These are phyloP conservation scores for Cynaeus angustus DNA, from an alignment of 2,888 invertebrate species.

Conservation along the genomic window DNA sequence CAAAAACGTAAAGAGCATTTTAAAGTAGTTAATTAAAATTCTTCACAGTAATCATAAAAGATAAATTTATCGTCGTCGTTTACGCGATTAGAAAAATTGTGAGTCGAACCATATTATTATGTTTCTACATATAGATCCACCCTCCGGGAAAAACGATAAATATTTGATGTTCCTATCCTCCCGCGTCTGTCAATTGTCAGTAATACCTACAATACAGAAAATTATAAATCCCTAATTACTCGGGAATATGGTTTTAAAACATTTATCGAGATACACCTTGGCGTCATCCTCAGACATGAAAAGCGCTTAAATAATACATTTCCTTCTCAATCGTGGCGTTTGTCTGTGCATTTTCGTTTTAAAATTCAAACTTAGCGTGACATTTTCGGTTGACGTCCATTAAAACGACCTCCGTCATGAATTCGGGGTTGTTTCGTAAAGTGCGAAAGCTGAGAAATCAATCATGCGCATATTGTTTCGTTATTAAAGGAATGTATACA, in stretches of 20 bases:
- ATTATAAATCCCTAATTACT: constrained; percentile 1
- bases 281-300: constrained; percentile 9
- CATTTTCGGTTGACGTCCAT: constrained; percentile 2
- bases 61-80: background rate
- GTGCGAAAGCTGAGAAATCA: constrained; percentile 21
- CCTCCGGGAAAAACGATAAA: background rate
- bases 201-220: background rate
- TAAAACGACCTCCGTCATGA: constrained; percentile 4
- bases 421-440: background rate
- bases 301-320: constrained; percentile 4
- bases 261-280: background rate
- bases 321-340: background rate
- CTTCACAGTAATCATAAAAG: background rate
- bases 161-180: constrained; percentile 4
- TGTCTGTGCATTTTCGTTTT: constrained; percentile 2
- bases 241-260: background rate
- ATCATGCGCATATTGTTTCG: constrained; percentile 21
- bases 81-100: background rate
- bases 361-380: constrained; percentile 7
- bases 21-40: background rate
- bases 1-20: too few species aligned
- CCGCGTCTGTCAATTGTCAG: background rate
- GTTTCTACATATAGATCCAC: constrained; percentile 1
- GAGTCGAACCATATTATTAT: background rate
- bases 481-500: constrained; percentile 29